phyloP scores from a whole-genome alignment of 2,797 vertebrate genomes.

The Tenualosa ilisha region DNA sequence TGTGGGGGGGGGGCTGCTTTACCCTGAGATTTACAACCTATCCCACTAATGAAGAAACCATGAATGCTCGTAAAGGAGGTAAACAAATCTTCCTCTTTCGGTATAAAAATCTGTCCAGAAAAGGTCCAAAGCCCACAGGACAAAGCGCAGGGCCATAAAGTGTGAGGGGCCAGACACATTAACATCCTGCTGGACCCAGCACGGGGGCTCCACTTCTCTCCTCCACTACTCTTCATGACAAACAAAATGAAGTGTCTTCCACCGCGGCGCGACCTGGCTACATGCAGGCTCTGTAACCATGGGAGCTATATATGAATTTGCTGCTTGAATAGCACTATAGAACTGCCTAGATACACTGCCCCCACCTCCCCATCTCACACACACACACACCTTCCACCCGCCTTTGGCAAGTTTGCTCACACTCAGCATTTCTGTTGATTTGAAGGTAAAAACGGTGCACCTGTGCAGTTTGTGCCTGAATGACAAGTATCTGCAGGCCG shows the following conservation, averaged over 20 bases:
- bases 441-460: neutral
- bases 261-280: slow-evolving; percentile 27
- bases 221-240: slow-evolving; percentile 29
- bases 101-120: neutral
- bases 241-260: slow-evolving; percentile 27
- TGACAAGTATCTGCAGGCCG: neutral
- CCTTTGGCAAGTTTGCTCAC: neutral
- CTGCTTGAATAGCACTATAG: slow-evolving; percentile 17
- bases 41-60: slow-evolving; percentile 4
- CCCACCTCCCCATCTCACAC: neutral
- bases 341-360: neutral
- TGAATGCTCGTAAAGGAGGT: neutral
- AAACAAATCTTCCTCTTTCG: slow-evolving; percentile 3
- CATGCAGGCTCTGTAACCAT: slow-evolving; percentile 31
- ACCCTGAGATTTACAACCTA: slow-evolving; percentile 1
- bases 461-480: slow-evolving; percentile 6
- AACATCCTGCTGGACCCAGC: slow-evolving; percentile 29
- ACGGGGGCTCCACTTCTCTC: slow-evolving; percentile 22
- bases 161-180: slow-evolving; percentile 32
- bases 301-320: slow-evolving; percentile 32
- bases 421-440: slow-evolving; percentile 14
- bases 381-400: neutral
- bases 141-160: neutral
- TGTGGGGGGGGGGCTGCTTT: neutral
- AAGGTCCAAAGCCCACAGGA: slow-evolving; percentile 23